These are phyloP conservation scores for Arothron firmamentum DNA, from an alignment of 2,113 vertebrate species.

Conservation along the genomic window DNA sequence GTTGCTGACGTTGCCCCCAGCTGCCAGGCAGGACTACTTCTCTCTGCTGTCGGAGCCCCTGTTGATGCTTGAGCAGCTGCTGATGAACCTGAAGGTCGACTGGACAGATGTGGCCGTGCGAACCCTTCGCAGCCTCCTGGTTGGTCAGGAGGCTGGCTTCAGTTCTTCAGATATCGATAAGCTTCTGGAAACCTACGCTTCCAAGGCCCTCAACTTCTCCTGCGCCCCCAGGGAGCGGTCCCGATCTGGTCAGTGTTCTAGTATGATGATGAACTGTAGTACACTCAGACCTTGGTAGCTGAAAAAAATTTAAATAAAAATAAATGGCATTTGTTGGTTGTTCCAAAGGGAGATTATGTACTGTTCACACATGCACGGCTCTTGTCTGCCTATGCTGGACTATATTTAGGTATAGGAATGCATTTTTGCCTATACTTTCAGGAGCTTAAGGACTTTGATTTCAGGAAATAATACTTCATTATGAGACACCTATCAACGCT, in stretches of 20 bases:
- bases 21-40: conserved; percentile 81
- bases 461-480: no score
- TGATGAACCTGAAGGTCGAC: conserved; percentile 98
- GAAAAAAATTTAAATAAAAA: no score
- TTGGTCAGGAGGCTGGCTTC: conserved; percentile 81
- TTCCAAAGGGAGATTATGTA: no score
- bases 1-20: conserved; percentile 86
- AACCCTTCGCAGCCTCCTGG: conserved; percentile 80
- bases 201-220: conserved; percentile 89
- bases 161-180: conserved; percentile 78
- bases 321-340: no score
- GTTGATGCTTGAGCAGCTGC: conserved; percentile 93
- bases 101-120: conserved; percentile 83
- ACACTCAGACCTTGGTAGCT: background rate
- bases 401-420: no score
- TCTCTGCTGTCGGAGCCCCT: conserved; percentile 86
- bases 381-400: no score
- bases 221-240: conserved; percentile 81
- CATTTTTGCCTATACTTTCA: no score
- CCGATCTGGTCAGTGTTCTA: conserved; percentile 79
- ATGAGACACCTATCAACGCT: no score
- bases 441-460: no score
- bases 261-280: background rate
- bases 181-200: conserved; percentile 85
- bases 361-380: no score